phyloP scores from a whole-genome alignment of 64 coral and sea anemone species.

The Montipora cactus region DNA sequence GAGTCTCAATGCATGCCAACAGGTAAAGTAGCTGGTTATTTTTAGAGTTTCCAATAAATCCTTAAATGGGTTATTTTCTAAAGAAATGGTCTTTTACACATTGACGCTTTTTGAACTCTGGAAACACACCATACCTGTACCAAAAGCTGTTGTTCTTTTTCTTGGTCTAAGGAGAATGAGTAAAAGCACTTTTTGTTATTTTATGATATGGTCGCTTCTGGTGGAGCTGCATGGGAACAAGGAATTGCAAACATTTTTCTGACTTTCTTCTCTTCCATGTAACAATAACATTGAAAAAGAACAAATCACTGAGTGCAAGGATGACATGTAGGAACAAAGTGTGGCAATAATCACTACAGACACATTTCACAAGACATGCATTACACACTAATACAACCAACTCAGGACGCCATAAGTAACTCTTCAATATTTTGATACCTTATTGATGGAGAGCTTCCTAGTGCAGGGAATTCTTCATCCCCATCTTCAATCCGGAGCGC shows the following conservation, averaged over 20 bases:
- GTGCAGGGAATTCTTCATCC: constrained; percentile 85
- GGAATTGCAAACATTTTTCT: not conserved
- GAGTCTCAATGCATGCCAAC: no score
- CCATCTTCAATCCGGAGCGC: constrained; percentile 95
- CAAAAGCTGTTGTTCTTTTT: constrained; percentile 42
- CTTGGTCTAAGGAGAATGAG: constrained; percentile 23
- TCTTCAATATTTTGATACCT: constrained; percentile 45
- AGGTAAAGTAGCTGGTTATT: no score
- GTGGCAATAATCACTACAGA: not conserved
- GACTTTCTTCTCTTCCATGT: no score
- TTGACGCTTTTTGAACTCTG: not conserved
- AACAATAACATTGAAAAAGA: no score
- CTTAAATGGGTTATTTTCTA: no score
- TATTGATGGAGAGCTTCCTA: constrained; percentile 84
- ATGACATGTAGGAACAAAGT: no score
- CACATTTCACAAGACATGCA: no score
- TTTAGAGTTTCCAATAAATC: no score
- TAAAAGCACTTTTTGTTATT: not conserved
- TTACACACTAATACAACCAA: no score
- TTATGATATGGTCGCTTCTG: not conserved
- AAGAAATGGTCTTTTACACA: not conserved
- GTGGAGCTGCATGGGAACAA: not conserved
- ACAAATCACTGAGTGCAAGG: no score
- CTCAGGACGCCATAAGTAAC: no score
- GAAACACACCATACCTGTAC: constrained; percentile 8